Evolutionary conservation across 2,113 vertebrate species (phyloP).

Genomic region (Forbesichthys agassizii): DNA sequence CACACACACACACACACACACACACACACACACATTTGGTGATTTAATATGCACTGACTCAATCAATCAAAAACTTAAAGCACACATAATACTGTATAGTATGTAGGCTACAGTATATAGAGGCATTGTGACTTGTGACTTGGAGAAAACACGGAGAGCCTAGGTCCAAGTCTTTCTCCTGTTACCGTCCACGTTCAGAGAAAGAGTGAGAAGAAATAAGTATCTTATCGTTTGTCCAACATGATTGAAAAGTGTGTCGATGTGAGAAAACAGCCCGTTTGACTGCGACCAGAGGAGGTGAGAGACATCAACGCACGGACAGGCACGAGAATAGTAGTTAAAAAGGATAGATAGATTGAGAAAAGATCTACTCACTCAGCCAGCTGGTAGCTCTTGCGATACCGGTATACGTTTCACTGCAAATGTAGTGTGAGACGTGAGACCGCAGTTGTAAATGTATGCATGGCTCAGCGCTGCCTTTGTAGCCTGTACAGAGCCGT

Average conservation of each 20-base stretch:
- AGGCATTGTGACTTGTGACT: neutral
- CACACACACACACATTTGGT: neutral
- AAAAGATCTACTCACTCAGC: slow-evolving; percentile 11
- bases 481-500: slow-evolving; percentile 42
- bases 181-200: slow-evolving; percentile 27
- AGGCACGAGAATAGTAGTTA: slow-evolving; percentile 38
- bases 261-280: slow-evolving; percentile 48
- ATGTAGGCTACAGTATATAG: too few species aligned
- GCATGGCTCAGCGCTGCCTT: slow-evolving; percentile 49
- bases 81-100: too few species aligned
- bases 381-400: neutral
- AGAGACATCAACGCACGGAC: slow-evolving; percentile 56
- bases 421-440: slow-evolving; percentile 33
- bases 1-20: slow-evolving; percentile 13
- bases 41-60: neutral
- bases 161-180: slow-evolving; percentile 36
- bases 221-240: slow-evolving; percentile 34
- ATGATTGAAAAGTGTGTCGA: slow-evolving; percentile 64
- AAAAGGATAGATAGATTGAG: slow-evolving; percentile 1
- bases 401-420: slow-evolving; percentile 26
- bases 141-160: slow-evolving; percentile 46
- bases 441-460: slow-evolving; percentile 34
- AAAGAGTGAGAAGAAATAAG: slow-evolving; percentile 32
- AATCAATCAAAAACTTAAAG: too few species aligned
- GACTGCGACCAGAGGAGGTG: slow-evolving; percentile 30